Evolutionary conservation across 2,113 vertebrate species (phyloP), one percentile per base, ranked within the genome.

Genomic region (Cinclus cinclus): DNA sequence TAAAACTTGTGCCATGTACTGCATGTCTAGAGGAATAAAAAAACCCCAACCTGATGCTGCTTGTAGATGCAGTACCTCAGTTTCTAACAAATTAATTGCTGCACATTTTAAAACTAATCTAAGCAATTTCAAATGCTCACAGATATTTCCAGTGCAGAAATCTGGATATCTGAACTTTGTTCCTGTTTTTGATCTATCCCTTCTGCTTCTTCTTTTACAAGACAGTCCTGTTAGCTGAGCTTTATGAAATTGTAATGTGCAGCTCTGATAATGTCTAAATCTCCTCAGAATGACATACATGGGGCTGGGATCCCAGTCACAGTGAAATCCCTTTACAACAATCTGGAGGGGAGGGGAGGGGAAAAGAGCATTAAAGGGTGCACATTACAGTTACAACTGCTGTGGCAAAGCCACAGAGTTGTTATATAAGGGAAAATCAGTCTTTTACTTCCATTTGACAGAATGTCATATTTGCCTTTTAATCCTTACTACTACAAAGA

Each of bases 231-330:
- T 65, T 71, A 95, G 42, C 78, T 83, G 2, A 8, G 35, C 58
- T 89, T 76, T 76, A 65, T 85, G 53, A 55, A 85, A 92, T 49
- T 4, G 2, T 74, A 92, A 83, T 63, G 35, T 64, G 44, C 6
- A 3, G 47, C 59, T 90, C 85, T 88, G 75, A 92, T 92, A 59
- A 85, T 63, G 59, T 91, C 82, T 95, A 44, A 92, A 94, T 76
- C 73, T 84, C 27, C 28, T 87, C 75, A 63, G 63, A 91, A 56
- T 69, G 68, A 37, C 90, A 96, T 0, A 5, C 39, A 4, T 0
- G 74, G 84, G 78, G 82, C 87, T 94, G 42, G 30, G 7, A 74
- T 93, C 84, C 92, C 87, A 94, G 67, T 53, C 46, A 84, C 73
- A 74, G 33, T 74, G 71, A 88, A 88, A 94, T 80, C 46, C 68